Evolutionary conservation across 2,113 vertebrate genomes (phyloP).

Genomic region (Gallinago media): DNA sequence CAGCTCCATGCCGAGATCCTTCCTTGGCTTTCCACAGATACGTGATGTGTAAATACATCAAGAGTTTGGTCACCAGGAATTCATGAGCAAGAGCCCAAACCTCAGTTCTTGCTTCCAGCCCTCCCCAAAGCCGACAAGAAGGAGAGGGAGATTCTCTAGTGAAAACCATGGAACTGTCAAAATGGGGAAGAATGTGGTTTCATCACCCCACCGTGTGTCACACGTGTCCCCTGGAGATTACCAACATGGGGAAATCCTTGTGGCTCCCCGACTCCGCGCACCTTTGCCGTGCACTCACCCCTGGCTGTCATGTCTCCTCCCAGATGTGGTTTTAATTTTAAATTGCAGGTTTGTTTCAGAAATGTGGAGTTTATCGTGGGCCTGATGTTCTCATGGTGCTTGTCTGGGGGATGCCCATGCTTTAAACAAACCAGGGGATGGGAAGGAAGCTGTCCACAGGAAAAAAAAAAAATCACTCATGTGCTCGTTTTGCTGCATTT

Average conservation of each 20-base stretch:
- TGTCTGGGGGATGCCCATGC: rapidly evolving
- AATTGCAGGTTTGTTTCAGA: neutral
- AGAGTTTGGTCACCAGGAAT: neutral
- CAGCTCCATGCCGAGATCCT: neutral
- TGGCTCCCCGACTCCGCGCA: rapidly evolving
- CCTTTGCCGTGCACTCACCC: neutral
- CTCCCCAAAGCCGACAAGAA: too few species aligned
- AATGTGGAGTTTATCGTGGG: neutral
- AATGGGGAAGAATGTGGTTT: rapidly evolving
- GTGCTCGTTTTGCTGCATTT: rapidly evolving
- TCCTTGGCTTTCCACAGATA: neutral
- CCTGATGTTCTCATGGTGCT: neutral
- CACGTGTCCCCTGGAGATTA: too few species aligned
- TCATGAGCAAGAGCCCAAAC: neutral
- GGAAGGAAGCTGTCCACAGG: neutral
- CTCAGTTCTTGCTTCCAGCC: neutral
- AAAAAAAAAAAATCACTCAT: neutral
- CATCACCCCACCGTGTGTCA: rapidly evolving
- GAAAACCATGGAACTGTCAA: neutral
- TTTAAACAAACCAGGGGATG: neutral
- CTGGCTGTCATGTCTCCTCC: neutral
- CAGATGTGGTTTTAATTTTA: neutral
- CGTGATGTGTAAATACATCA: neutral
- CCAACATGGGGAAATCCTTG: rapidly evolving
- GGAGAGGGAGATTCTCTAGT: neutral